Conservation (phyloP, 2,113 vertebrate species). For the Rhinopomastus cyanomelas region DNA sequence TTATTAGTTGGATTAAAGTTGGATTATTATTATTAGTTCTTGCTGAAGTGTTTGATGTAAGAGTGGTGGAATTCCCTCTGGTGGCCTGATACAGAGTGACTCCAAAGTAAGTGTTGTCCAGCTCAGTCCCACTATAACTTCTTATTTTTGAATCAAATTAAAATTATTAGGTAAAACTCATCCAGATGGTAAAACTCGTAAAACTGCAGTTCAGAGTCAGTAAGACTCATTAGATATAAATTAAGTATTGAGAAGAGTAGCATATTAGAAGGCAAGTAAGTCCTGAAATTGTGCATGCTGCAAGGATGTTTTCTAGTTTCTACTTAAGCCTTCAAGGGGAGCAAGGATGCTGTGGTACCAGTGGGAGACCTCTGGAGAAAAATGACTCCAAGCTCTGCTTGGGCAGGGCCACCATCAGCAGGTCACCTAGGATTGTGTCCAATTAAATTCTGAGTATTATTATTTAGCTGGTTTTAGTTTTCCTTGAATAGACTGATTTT, state of each 20-base stretch:
- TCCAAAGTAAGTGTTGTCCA: rapidly evolving
- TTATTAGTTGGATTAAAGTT: not conserved
- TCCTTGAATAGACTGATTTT: not conserved
- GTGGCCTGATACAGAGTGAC: not conserved
- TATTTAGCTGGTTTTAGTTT: not conserved
- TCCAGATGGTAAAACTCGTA: not conserved
- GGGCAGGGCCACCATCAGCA: not conserved
- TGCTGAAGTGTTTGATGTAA: not conserved
- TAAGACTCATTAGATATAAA: not conserved
- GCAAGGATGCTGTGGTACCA: not conserved
- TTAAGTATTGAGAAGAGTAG: not conserved
- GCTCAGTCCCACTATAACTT: not conserved
- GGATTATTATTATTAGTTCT: not conserved
- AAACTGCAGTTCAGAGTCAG: not conserved
- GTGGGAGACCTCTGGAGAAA: not conserved
- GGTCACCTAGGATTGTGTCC: not conserved
- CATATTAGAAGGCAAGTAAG: not conserved
- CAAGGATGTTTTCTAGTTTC: not conserved
- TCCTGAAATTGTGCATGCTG: not conserved
- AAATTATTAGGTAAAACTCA: not conserved
- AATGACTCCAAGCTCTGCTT: not conserved
- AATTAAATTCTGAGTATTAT: not conserved
- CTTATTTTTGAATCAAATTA: not conserved
- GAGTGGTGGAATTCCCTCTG: not conserved
- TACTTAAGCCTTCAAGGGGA: not conserved